phyloP scores from a whole-genome alignment of 1,140 invertebrate genomes.

The Sinonovacula constricta region DNA sequence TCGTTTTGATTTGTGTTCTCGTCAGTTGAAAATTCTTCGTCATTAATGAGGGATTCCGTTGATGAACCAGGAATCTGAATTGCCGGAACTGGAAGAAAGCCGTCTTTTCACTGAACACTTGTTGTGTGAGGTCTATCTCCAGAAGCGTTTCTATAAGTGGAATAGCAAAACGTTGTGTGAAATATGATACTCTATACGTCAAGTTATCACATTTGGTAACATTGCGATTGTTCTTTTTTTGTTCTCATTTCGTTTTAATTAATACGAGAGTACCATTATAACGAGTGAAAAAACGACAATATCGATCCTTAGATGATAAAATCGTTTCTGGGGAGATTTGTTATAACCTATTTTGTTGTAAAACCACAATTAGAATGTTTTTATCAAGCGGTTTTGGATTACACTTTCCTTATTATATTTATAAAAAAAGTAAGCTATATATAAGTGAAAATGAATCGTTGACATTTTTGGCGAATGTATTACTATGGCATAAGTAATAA shows the following conservation, averaged over 20 bases:
- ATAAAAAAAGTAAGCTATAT: too few relatives aligned
- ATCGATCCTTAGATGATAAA: constrained; percentile 95
- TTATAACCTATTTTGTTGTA: too few relatives aligned
- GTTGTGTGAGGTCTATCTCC: background rate
- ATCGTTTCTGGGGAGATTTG: constrained; percentile 46
- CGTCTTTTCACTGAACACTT: background rate
- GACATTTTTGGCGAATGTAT: too few relatives aligned
- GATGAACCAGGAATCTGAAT: constrained; percentile 8
- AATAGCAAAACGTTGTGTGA: constrained; percentile 9
- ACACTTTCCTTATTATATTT: too few relatives aligned
- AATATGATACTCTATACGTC: constrained; percentile 21
- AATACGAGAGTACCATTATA: constrained; percentile 95
- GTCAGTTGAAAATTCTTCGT: constrained; percentile 11
- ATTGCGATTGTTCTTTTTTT: constrained; percentile 4
- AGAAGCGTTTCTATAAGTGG: background rate
- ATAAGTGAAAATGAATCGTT: too few relatives aligned
- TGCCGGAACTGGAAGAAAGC: constrained; percentile 12
- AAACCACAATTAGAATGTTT: too few relatives aligned
- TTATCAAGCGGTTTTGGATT: too few relatives aligned
- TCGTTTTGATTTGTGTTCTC: constrained; percentile 10
- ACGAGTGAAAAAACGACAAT: constrained; percentile 93
- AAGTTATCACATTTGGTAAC: constrained; percentile 2
- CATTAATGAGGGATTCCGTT: constrained; percentile 27
- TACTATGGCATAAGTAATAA: too few relatives aligned
- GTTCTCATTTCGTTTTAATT: constrained; percentile 82